Conservation (phyloP, 2,113 vertebrate genomes). For the Poeciliopsis occidentalis region DNA sequence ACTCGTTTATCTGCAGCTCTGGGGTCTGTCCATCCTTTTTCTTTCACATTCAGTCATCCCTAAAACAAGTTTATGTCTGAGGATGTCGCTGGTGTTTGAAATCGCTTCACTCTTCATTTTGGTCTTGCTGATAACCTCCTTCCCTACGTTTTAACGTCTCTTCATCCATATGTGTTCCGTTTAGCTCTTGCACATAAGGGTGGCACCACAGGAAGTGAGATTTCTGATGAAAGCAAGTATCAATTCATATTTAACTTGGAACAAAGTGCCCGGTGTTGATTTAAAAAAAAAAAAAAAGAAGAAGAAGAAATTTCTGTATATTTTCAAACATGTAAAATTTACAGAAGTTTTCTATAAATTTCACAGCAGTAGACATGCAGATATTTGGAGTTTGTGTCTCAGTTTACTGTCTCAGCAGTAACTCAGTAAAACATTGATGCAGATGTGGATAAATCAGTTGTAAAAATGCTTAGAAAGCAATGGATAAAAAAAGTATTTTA, state of each 20-base stretch:
- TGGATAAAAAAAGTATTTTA: neutral
- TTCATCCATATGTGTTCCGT: conserved; percentile 39
- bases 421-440: neutral
- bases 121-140: neutral
- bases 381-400: neutral
- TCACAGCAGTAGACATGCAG: neutral
- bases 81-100: neutral
- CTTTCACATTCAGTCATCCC: conserved; percentile 67
- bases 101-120: neutral
- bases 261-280: conserved; percentile 38
- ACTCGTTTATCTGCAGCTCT: neutral
- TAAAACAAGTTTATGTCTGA: conserved; percentile 76
- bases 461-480: neutral
- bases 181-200: conserved; percentile 67
- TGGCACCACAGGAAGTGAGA: conserved; percentile 63
- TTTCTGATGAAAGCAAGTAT: conserved; percentile 81
- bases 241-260: conserved; percentile 18
- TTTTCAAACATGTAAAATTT: neutral
- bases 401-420: neutral
- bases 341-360: neutral
- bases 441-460: neutral
- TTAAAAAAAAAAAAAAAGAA: neutral
- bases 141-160: conserved; percentile 23
- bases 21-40: conserved; percentile 31
- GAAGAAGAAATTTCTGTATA: neutral